phyloP scores from a whole-genome alignment of 2,797 vertebrate species.

The Notoglanidium macrostoma region DNA sequence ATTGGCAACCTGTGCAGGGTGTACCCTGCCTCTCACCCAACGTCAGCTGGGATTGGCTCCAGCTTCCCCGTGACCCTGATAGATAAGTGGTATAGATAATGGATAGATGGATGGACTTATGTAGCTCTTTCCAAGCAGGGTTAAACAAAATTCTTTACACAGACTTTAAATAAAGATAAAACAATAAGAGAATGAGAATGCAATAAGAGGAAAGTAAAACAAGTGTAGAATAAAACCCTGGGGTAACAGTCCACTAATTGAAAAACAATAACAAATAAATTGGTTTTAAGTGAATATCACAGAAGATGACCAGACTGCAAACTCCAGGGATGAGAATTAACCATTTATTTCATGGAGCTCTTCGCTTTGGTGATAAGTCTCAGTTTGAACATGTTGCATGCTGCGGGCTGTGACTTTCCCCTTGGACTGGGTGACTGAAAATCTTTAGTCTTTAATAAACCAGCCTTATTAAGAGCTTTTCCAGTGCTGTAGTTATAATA shows the following conservation, averaged over 20 bases:
- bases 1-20: too few relatives aligned
- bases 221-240: background rate
- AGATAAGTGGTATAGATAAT: too few relatives aligned
- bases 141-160: background rate
- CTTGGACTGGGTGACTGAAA: background rate
- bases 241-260: slow-evolving; percentile 8
- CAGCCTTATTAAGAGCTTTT: slow-evolving; percentile 12
- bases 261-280: slow-evolving; percentile 22
- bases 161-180: background rate
- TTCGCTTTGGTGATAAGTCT: background rate
- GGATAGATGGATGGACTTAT: background rate
- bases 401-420: background rate
- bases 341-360: background rate
- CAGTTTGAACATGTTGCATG: background rate
- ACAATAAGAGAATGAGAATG: background rate
- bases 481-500: slow-evolving; percentile 3
- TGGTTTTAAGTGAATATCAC: slow-evolving; percentile 25
- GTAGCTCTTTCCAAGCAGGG: background rate
- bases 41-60: too few relatives aligned
- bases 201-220: background rate
- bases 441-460: slow-evolving; percentile 17
- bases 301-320: background rate
- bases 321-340: background rate
- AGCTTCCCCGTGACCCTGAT: too few relatives aligned
- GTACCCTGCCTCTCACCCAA: too few relatives aligned